These are phyloP conservation scores for Mellivora capensis DNA, from an alignment of 2,113 vertebrate genomes.

Conservation along the genomic window DNA sequence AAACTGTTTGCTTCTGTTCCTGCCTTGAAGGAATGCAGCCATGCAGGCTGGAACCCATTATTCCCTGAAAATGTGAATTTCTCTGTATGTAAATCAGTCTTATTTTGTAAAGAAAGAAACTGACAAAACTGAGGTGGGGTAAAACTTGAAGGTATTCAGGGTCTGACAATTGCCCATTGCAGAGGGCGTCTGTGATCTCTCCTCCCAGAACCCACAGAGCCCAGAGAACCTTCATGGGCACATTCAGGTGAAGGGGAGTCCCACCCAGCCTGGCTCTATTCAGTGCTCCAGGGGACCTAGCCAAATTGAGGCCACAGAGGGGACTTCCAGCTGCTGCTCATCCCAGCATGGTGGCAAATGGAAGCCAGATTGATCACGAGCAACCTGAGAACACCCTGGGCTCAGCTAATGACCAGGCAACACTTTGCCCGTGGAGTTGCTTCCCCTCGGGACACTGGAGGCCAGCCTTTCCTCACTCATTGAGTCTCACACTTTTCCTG, in stretches of 20 bases:
- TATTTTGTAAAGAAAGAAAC: neutral
- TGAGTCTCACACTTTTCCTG: neutral
- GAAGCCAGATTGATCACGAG: rapidly evolving
- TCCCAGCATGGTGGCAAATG: rapidly evolving
- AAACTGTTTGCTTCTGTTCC: too few relatives aligned
- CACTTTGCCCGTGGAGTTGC: rapidly evolving
- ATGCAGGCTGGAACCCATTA: rapidly evolving
- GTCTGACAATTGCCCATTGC: rapidly evolving
- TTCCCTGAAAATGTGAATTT: rapidly evolving
- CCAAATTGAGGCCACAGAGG: rapidly evolving
- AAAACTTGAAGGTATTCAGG: neutral
- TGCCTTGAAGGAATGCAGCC: rapidly evolving
- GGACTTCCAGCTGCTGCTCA: rapidly evolving
- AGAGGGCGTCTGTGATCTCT: rapidly evolving
- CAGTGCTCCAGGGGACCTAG: rapidly evolving
- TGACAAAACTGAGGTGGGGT: too few relatives aligned
- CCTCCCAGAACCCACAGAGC: too few relatives aligned
- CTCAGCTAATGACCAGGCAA: neutral
- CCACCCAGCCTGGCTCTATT: rapidly evolving
- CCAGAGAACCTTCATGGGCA: rapidly evolving
- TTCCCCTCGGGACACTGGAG: rapidly evolving
- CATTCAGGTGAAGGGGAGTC: rapidly evolving
- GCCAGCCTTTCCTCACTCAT: rapidly evolving
- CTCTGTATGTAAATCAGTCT: neutral
- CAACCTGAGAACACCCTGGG: rapidly evolving